phyloP scores from a whole-genome alignment of 2,797 vertebrate genomes.

The Cynodonichthys magdalenae region DNA sequence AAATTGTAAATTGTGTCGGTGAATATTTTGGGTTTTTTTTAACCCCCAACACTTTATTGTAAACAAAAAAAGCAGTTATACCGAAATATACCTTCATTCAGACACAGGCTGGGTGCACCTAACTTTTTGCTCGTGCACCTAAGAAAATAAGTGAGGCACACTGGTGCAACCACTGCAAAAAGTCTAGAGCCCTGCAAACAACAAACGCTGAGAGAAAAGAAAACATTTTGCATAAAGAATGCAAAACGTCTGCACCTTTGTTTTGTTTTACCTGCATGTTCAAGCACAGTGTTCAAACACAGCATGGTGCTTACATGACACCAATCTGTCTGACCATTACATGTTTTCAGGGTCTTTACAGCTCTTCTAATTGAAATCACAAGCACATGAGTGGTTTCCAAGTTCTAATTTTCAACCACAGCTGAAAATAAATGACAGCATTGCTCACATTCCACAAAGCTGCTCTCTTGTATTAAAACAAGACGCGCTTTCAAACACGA shows the following conservation, averaged over 20 bases:
- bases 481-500: slow-evolving; percentile 63
- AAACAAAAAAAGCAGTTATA: too few relatives aligned
- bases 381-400: slow-evolving; percentile 48
- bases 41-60: too few relatives aligned
- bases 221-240: neutral
- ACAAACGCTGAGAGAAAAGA: too few relatives aligned
- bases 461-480: slow-evolving; percentile 73
- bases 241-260: neutral
- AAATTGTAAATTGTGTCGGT: too few relatives aligned
- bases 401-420: slow-evolving; percentile 66
- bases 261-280: slow-evolving; percentile 38
- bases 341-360: slow-evolving; percentile 56
- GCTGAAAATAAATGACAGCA: slow-evolving; percentile 77
- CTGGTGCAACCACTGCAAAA: too few relatives aligned
- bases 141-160: too few relatives aligned
- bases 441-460: slow-evolving; percentile 72
- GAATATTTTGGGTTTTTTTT: too few relatives aligned
- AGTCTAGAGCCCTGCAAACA: too few relatives aligned
- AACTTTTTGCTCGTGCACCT: too few relatives aligned
- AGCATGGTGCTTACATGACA: slow-evolving; percentile 10
- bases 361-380: slow-evolving; percentile 71
- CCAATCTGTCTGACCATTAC: slow-evolving; percentile 39
- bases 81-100: too few relatives aligned
- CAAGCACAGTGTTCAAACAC: slow-evolving; percentile 21
- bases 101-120: too few relatives aligned